phyloP scores from a whole-genome alignment of 2,113 vertebrate species.

The Aptenodytes patagonicus region DNA sequence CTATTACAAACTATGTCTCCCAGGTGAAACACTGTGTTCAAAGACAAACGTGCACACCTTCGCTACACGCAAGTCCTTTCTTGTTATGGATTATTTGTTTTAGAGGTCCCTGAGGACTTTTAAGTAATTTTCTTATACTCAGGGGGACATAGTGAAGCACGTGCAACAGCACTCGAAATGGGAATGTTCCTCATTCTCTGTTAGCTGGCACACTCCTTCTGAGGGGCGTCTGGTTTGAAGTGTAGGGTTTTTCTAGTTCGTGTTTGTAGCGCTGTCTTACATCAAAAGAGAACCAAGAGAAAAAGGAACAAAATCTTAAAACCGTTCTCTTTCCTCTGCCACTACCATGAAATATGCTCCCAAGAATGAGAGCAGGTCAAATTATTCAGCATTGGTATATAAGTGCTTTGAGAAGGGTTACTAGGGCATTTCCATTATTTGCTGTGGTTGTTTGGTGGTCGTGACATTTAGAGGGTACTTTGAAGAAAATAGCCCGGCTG shows the following conservation, averaged over 20 bases:
- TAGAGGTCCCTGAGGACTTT: background rate
- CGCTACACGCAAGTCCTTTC: background rate
- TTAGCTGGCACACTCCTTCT: background rate
- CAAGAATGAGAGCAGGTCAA: slow-evolving; percentile 9
- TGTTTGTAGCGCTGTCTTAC: background rate
- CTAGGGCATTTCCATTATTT: slow-evolving; percentile 56
- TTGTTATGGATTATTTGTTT: background rate
- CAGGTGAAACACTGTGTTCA: background rate
- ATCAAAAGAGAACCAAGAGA: slow-evolving; percentile 20
- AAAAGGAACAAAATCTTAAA: slow-evolving; percentile 32
- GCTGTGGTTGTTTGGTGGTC: slow-evolving; percentile 22
- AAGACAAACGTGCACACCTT: background rate
- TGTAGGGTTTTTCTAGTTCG: background rate
- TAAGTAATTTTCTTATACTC: slow-evolving; percentile 1
- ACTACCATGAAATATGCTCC: background rate
- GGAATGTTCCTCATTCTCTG: background rate
- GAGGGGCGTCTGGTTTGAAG: background rate
- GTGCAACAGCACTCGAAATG: background rate
- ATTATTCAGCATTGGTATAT: background rate
- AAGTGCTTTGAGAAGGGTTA: slow-evolving; percentile 36
- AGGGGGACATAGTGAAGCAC: background rate
- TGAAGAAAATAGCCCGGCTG: slow-evolving; percentile 38
- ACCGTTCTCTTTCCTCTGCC: background rate
- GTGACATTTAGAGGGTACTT: slow-evolving; percentile 61
- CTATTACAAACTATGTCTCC: background rate